A percentile compares a stretch with the other conserved stretches of the same genome.
phyloP scores from a whole-genome alignment of 2,113 vertebrate species.

The Pachypanchax playfairii region DNA sequence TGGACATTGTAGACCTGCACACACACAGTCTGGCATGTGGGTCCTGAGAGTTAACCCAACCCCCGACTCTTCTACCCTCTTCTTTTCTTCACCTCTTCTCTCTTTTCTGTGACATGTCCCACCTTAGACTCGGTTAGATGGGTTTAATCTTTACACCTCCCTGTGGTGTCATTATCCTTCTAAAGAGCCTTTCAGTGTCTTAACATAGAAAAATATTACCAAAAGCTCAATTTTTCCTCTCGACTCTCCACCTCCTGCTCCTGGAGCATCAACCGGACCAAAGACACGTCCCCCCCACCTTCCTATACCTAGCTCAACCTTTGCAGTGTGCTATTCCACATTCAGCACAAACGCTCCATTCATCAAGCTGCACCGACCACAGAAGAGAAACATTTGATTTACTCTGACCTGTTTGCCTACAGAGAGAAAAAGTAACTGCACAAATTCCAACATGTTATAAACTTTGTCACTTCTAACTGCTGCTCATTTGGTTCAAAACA shows the following conservation, averaged over 20 bases:
- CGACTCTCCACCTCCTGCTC: conserved; percentile 74
- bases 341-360: conserved; percentile 68
- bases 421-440: conserved; percentile 4
- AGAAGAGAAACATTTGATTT: conserved; percentile 45
- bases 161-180: conserved; percentile 25
- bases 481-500: too few relatives aligned
- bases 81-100: conserved; percentile 4
- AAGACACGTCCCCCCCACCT: conserved; percentile 20
- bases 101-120: conserved; percentile 20
- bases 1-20: conserved; percentile 92
- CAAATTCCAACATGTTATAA: neutral
- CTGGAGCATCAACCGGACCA: conserved; percentile 78
- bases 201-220: conserved; percentile 1
- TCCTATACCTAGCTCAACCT: conserved; percentile 7
- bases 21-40: conserved; percentile 56
- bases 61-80: neutral
- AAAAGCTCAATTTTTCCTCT: conserved; percentile 31
- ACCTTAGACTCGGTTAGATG: too few relatives aligned
- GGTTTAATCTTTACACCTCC: conserved; percentile 17
- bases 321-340: conserved; percentile 25
- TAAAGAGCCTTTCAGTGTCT: conserved; percentile 28
- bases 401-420: conserved; percentile 56
- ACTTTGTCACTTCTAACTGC: neutral
- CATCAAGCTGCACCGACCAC: conserved; percentile 47
- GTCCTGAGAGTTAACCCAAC: conserved; percentile 36